Evolutionary conservation across 92 coral and sea anemone genomes (phyloP), one percentile per base, ranked within the genome.

Genomic region (Porites divaricata): DNA sequence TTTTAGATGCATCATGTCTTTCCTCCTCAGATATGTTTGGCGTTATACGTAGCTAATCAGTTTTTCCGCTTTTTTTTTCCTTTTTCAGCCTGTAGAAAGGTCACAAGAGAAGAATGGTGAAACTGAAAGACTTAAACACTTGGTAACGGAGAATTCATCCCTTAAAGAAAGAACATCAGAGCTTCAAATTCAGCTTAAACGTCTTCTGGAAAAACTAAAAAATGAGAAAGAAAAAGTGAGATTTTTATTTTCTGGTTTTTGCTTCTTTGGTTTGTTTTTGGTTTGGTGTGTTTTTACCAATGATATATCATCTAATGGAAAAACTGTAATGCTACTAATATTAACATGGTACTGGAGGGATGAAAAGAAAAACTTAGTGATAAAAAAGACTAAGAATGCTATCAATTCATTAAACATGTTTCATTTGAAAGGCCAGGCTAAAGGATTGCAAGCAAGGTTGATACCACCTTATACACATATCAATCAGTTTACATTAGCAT

Each of bases 161-260:
- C 77, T 82, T 16, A 82, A 72, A 35, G 72, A 61, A 48, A 62
- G 79, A 72, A 82, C 79, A 45, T 72, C 77, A 62, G 79, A 72
- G 24, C 52, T 82, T 23, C 86, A 82, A 48, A 72, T 21, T 73
- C 86, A 89, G 19, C 85, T 93, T 56, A 83, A 85, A 64, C 78
- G 56, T 66, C 70, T 92, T 52, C 83, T 91, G 65, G 91, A 91
- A 28, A 91, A 83, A 41, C 79, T 93, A 4, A 68, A 81, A 58
- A 74, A 78, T 15, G 95, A 93, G 85, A 91, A 86, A 52, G 88
- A 88, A 66, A 86, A 76, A 87, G 97, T 88, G 73, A 80, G 82
- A 57, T 19, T 0, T 58, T 51, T 24, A n/a, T n/a, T n/a, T n/a
- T n/a, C n/a, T n/a, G 4, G 8, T 21, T 26, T 21, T 16, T 13